Conservation (phyloP, 2,797 vertebrate species). For the Chromis chromis region DNA sequence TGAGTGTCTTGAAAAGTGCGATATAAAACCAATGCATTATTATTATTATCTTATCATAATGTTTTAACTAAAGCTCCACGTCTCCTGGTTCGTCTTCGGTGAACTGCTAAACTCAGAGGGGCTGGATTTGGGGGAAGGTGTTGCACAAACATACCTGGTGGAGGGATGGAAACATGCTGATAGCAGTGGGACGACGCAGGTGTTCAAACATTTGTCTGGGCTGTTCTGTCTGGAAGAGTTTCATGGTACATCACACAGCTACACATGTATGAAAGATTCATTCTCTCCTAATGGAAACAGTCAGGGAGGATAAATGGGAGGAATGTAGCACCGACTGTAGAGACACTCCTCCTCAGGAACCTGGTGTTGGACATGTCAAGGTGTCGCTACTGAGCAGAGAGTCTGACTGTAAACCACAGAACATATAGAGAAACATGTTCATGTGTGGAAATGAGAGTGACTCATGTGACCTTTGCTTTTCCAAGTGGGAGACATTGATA, state of each 20-base stretch:
- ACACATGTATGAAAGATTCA: neutral
- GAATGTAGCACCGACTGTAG: constrained; percentile 5
- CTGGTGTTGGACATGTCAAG: constrained; percentile 3
- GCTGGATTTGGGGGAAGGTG: neutral
- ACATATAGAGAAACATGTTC: neutral
- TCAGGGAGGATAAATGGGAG: neutral
- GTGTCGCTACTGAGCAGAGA: neutral
- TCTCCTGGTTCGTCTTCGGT: neutral
- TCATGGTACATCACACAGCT: constrained; percentile 31
- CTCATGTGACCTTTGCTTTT: constrained; percentile 52
- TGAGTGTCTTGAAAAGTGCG: too few species aligned
- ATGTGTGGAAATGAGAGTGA: constrained; percentile 28
- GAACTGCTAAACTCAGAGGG: neutral
- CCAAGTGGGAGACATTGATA: constrained; percentile 44
- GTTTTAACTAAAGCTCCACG: neutral
- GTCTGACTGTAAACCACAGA: constrained; percentile 2
- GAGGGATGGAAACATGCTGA: constrained; percentile 42
- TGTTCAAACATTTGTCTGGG: constrained; percentile 68
- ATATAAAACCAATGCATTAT: too few species aligned
- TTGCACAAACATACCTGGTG: neutral
- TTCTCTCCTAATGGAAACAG: constrained; percentile 14
- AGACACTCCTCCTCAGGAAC: constrained; percentile 6
- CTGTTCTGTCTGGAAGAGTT: constrained; percentile 36
- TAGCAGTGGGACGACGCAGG: constrained; percentile 46
- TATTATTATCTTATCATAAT: too few species aligned